Conservation (phyloP, 2,113 vertebrate genomes). For the Hydrolagus affinis region DNA sequence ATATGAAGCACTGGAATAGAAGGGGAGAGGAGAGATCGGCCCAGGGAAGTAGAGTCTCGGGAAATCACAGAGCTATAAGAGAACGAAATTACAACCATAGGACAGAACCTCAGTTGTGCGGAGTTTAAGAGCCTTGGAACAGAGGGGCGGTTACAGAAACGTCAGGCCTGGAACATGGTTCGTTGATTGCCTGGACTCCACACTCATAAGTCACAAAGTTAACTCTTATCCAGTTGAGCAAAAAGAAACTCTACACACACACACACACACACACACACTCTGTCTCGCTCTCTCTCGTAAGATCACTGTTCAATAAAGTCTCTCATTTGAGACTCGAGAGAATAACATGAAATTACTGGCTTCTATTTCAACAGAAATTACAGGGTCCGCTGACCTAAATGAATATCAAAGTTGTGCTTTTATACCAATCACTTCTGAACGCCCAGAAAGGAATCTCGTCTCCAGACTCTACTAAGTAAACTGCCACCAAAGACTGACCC, state of each 20-base stretch:
- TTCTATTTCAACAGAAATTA: conserved; percentile 31
- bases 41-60: too few species aligned
- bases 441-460: conserved; percentile 27
- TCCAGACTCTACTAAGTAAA: conserved; percentile 12
- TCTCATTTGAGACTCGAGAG: background rate
- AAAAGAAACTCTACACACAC: background rate
- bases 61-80: too few species aligned
- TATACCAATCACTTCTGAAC: conserved; percentile 29
- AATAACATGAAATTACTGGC: conserved; percentile 23
- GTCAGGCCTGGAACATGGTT: too few species aligned
- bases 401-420: conserved; percentile 24
- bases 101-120: background rate
- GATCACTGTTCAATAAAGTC: background rate
- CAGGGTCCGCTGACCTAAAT: conserved; percentile 19
- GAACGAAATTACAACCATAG: too few species aligned
- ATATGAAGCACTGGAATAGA: too few species aligned
- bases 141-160: background rate
- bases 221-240: background rate
- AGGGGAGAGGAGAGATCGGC: too few species aligned
- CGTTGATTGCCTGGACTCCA: too few species aligned
- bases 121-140: background rate
- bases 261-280: background rate
- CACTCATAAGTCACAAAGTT: background rate
- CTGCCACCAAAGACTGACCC: conserved; percentile 16
- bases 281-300: too few species aligned